phyloP scores from a whole-genome alignment of 2,797 vertebrate species.

The Pseudomugil gertrudae region DNA sequence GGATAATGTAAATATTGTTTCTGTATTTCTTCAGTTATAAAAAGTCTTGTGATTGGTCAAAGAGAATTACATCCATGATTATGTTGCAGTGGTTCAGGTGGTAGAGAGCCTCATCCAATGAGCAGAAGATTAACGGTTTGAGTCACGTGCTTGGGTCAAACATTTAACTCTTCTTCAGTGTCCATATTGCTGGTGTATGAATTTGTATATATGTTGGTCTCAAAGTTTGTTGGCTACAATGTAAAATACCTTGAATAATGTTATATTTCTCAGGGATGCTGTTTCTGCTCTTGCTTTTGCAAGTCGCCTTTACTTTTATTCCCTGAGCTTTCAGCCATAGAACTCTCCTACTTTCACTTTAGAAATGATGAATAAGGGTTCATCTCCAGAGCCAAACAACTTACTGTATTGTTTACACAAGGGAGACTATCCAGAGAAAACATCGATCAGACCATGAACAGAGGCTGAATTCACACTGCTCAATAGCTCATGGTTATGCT shows the following conservation, averaged over 20 bases:
- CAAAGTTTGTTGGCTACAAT: no score
- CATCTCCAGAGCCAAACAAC: slow-evolving; percentile 66
- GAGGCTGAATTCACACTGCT: slow-evolving; percentile 53
- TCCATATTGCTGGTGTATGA: no score
- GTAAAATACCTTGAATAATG: background rate
- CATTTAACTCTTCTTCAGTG: no score
- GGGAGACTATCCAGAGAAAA: slow-evolving; percentile 58
- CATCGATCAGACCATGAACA: slow-evolving; percentile 68
- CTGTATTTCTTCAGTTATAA: background rate
- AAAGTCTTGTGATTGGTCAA: slow-evolving; percentile 25
- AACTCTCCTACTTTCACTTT: slow-evolving; percentile 59
- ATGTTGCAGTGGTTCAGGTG: background rate
- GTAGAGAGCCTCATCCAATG: background rate
- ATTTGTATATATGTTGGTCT: no score
- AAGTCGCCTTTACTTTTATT: slow-evolving; percentile 45
- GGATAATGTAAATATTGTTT: no score
- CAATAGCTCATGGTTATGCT: slow-evolving; percentile 50
- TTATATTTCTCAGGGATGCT: slow-evolving; percentile 12
- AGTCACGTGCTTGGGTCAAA: no score
- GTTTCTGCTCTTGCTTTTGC: slow-evolving; percentile 26
- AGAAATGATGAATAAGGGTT: slow-evolving; percentile 69
- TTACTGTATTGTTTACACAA: slow-evolving; percentile 74
- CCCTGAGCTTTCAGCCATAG: slow-evolving; percentile 29
- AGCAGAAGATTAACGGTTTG: no score
- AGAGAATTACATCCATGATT: slow-evolving; percentile 13